A percentile compares a stretch with the other conserved stretches of the same genome.
Evolutionary conservation across 2,797 vertebrate species (phyloP).

Genomic region (Arnoldichthys spilopterus): DNA sequence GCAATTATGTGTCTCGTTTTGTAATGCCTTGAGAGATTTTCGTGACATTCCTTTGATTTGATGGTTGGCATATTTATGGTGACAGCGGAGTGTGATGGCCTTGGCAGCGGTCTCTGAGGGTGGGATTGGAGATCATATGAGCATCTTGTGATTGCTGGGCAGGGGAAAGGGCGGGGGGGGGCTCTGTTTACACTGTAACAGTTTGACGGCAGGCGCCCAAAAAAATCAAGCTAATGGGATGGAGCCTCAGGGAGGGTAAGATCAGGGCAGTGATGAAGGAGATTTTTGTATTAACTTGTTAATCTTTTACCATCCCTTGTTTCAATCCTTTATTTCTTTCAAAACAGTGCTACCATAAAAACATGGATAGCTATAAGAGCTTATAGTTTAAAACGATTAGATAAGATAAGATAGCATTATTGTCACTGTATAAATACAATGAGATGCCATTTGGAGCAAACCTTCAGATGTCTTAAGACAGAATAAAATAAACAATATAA

Average conservation of each 20-base stretch:
- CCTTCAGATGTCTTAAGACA: too few relatives aligned
- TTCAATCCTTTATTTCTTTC: background rate
- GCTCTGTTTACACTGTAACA: conserved; percentile 10
- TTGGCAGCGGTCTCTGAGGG: conserved; percentile 36
- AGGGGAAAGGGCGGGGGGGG: background rate
- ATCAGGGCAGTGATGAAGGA: background rate
- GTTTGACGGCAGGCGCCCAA: background rate
- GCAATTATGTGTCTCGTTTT: background rate
- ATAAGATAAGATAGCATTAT: too few relatives aligned
- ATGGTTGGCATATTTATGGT: conserved; percentile 18
- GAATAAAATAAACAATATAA: too few relatives aligned
- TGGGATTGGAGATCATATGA: conserved; percentile 47
- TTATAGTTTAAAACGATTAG: too few relatives aligned
- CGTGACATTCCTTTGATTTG: conserved; percentile 8
- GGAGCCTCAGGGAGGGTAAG: background rate
- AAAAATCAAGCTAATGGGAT: conserved; percentile 25
- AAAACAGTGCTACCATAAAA: too few relatives aligned
- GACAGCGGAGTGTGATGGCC: conserved; percentile 44
- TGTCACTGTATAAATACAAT: too few relatives aligned
- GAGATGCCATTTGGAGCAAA: too few relatives aligned
- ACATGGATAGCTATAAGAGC: too few relatives aligned
- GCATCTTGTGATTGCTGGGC: conserved; percentile 54
- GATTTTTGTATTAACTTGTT: background rate
- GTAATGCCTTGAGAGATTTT: background rate
- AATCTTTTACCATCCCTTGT: conserved; percentile 14